These are phyloP conservation scores for Synergus umbraculus DNA, from an alignment of 2,888 invertebrate species.

Conservation along the genomic window DNA sequence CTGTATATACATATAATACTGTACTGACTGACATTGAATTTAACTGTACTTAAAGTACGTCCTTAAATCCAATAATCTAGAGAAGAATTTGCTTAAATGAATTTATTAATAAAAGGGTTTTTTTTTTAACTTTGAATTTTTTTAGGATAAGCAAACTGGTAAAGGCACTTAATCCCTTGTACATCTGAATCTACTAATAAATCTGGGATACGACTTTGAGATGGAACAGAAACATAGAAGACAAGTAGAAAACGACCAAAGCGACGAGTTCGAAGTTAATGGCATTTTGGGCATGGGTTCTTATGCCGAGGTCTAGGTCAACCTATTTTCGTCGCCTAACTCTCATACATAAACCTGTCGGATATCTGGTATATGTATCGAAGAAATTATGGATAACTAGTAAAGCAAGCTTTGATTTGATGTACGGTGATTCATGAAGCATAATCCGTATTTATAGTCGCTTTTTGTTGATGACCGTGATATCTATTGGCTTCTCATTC, in stretches of 20 bases:
- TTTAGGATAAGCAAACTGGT: background rate
- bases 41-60: too few species aligned
- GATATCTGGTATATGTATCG: slow-evolving; percentile 41
- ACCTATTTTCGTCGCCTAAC: slow-evolving; percentile 38
- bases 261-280: slow-evolving; percentile 29
- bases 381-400: slow-evolving; percentile 37
- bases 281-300: slow-evolving; percentile 39
- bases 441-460: slow-evolving; percentile 35
- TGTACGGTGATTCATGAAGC: slow-evolving; percentile 37
- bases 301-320: slow-evolving; percentile 37
- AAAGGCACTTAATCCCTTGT: slow-evolving; percentile 6
- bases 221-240: slow-evolving; percentile 1
- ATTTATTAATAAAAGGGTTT: background rate
- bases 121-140: background rate
- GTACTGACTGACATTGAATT: too few species aligned
- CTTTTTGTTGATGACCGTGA: slow-evolving; percentile 33
- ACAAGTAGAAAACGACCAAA: slow-evolving; percentile 28
- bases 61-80: background rate
- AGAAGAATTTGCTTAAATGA: background rate
- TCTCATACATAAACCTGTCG: slow-evolving; percentile 38
- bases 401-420: slow-evolving; percentile 21
- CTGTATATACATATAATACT: too few species aligned
- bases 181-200: slow-evolving; percentile 10
- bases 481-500: background rate
- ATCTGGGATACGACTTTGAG: slow-evolving; percentile 18